Evolutionary conservation across 2,888 invertebrate species (phyloP), one percentile per base, ranked within the genome.

Genomic region (Belgica antarctica): DNA sequence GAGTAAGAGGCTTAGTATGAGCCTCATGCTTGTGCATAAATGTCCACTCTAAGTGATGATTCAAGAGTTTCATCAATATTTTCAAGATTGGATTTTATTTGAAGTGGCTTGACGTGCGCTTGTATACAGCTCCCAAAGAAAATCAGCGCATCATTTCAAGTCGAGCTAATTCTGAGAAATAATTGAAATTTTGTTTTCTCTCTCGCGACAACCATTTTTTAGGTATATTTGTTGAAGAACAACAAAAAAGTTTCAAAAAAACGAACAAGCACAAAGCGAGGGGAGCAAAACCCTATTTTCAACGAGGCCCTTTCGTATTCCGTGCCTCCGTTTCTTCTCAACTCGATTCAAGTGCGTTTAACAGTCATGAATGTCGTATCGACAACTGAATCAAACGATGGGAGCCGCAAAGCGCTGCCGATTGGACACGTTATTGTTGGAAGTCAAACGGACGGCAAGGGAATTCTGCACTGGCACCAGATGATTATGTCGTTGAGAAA

Each of bases 231-330:
- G 62, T 82, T 91, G 74, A 89, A 90, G 77, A 87, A 90, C 75
- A 89, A 89, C 1, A 90, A 89, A 77, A 91, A 90, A 78, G 85
- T 91, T 63, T 86, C 89, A 75, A 92, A 91, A 79, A 91, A 91
- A 80, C 89, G 88, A 76, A 92, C 91, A 24, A 86, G 89, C 15
- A 83, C 87, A 12, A 91, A 91, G 76, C 84, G 86, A 73, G 86
- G 86, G 36, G 90, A 91, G 75, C 83, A 84, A 69, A 86, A 87
- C 76, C 90, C 90, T 0, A 89, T 89, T 73, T 92, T 89, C 78
- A 92, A 92, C 77, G 92, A 92, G 79, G 88, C 90, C 17, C 90
- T 92, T 84, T 91, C 90, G 75, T 92, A 92, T 79, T 89, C 87
- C 74, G 87, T 92, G 71, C 89, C 91, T 73, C 85, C 89, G 17